These are phyloP conservation scores for Semnornis frantzii DNA, from an alignment of 2,113 vertebrate species.

Conservation along the genomic window DNA sequence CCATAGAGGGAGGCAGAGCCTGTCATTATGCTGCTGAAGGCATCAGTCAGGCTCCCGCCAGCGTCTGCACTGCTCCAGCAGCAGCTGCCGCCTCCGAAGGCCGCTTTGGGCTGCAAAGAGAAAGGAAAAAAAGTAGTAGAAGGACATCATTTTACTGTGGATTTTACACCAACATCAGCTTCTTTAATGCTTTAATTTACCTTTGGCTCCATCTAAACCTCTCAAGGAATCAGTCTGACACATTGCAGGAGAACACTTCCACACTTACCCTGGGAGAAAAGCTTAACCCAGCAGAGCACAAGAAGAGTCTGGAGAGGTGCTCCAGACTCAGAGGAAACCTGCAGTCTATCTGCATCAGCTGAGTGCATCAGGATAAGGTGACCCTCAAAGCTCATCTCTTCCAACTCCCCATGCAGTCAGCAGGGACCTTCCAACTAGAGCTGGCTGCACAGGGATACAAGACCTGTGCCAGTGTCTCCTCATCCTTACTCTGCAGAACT, in stretches of 20 bases:
- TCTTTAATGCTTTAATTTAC: neutral
- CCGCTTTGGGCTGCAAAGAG: constrained; percentile 52
- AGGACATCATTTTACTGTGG: neutral
- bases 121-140: neutral
- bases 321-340: neutral
- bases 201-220: neutral
- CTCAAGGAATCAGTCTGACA: neutral
- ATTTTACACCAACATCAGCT: neutral
- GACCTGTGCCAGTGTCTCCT: no score
- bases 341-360: rapidly evolving
- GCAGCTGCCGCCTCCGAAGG: constrained; percentile 50
- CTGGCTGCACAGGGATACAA: no score
- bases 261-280: neutral
- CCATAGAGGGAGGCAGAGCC: constrained; percentile 65
- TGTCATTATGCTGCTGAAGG: constrained; percentile 55
- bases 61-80: constrained; percentile 60
- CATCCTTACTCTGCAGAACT: no score
- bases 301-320: neutral
- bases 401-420: no score
- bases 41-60: constrained; percentile 52
- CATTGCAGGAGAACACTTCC: neutral
- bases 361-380: no score
- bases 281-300: neutral
- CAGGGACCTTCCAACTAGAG: no score
- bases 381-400: no score